Evolutionary conservation across 2,888 invertebrate genomes (phyloP).

Genomic region (Digitonthophagus gazella): DNA sequence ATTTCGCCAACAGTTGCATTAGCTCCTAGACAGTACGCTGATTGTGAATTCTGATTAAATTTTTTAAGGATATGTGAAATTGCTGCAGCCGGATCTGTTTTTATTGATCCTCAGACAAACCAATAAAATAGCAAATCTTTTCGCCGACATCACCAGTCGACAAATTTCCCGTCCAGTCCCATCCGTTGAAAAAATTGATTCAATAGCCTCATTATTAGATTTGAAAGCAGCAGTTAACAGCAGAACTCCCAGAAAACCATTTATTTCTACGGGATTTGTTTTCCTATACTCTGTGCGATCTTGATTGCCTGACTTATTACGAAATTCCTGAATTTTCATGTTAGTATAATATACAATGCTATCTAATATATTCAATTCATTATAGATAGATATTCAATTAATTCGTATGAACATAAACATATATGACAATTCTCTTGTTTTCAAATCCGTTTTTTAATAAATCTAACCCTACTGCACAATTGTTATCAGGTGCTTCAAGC

Average conservation of each 20-base stretch:
- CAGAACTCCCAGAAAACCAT: conserved; percentile 7
- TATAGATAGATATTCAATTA: no score
- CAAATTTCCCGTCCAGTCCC: conserved; percentile 4
- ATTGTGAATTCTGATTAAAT: conserved; percentile 1
- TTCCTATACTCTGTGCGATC: background rate
- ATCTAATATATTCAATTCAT: no score
- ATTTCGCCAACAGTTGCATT: conserved; percentile 6
- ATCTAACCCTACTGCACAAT: no score
- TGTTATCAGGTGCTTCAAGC: no score
- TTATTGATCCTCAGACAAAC: background rate
- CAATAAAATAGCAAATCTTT: no score
- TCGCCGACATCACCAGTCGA: conserved; percentile 9
- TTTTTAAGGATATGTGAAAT: conserved; percentile 1
- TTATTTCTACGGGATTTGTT: background rate
- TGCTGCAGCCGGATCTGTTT: background rate
- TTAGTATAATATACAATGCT: conserved; percentile 5
- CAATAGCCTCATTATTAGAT: conserved; percentile 11
- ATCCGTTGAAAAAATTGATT: conserved; percentile 11
- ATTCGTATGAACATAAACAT: no score
- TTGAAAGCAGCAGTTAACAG: conserved; percentile 4
- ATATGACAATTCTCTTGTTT: no score
- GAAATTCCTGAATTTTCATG: conserved; percentile 12
- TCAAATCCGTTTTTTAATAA: no score
- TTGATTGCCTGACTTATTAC: conserved; percentile 1
- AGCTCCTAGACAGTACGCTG: conserved; percentile 7